Evolutionary conservation across 2,113 vertebrate species (phyloP).

Genomic region (Apodemus sylvaticus): DNA sequence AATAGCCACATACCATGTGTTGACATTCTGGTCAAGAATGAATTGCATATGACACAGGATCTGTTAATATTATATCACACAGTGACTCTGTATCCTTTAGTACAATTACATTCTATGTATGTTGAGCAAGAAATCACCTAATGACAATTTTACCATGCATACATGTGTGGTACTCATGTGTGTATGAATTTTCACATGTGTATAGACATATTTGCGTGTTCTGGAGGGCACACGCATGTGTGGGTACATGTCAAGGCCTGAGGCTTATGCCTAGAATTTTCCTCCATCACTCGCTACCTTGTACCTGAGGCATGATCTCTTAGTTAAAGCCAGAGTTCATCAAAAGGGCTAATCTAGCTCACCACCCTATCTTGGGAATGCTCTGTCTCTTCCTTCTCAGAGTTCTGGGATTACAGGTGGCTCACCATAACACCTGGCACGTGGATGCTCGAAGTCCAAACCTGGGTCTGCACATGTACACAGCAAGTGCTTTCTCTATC

Average conservation of each 20-base stretch:
- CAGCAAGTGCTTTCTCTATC: not conserved
- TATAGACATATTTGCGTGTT: not conserved
- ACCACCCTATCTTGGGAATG: not conserved
- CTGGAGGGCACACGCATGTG: not conserved
- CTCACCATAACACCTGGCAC: not conserved
- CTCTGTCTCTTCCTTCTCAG: not conserved
- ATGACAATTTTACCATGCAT: not conserved
- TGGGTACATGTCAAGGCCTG: not conserved
- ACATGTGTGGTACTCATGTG: not conserved
- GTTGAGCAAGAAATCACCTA: not conserved
- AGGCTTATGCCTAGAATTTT: not conserved
- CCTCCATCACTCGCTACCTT: not conserved
- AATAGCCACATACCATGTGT: too few relatives aligned
- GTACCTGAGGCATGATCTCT: not conserved
- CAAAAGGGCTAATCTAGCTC: not conserved
- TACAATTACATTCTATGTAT: not conserved
- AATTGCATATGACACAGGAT: too few relatives aligned
- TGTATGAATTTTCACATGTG: not conserved
- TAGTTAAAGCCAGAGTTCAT: not conserved
- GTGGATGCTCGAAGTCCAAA: not conserved
- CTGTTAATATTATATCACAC: not conserved
- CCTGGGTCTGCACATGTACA: not conserved
- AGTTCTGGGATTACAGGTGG: not conserved
- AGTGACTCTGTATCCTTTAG: not conserved
- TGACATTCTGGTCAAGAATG: not conserved